Evolutionary conservation across 2,797 vertebrate genomes (phyloP).

Genomic region (Cheirogaleus major): DNA sequence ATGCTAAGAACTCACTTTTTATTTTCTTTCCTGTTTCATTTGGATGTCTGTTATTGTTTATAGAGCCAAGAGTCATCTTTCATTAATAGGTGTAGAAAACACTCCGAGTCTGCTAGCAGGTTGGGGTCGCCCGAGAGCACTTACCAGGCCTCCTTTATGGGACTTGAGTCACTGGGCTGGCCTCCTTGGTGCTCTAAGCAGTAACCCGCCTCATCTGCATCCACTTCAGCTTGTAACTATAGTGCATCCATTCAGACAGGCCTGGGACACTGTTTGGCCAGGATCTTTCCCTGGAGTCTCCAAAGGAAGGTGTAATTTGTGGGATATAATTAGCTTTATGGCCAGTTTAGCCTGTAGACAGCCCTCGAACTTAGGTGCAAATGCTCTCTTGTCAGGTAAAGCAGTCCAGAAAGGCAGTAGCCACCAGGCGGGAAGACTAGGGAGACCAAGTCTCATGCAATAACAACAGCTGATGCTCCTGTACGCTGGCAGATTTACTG

Average conservation of each 20-base stretch:
- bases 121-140: not conserved
- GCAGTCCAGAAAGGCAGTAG: not conserved
- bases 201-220: not conserved
- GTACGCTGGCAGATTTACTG: not conserved
- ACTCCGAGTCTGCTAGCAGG: not conserved
- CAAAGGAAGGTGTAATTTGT: not conserved
- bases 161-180: not conserved
- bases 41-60: not conserved
- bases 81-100: not conserved
- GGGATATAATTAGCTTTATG: not conserved
- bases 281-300: not conserved
- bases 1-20: not conserved
- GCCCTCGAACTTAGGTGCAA: not conserved
- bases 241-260: not conserved
- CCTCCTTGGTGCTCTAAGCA: not conserved
- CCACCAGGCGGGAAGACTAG: not conserved
- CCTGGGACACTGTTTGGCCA: not conserved
- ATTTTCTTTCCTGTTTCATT: not conserved
- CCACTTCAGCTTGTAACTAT: not conserved
- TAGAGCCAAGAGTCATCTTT: not conserved
- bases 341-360: not conserved
- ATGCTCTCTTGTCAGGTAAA: not conserved
- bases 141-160: not conserved
- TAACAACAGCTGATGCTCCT: not conserved
- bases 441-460: not conserved